A percentile compares a stretch with the other conserved stretches of the same genome.
Conservation (phyloP, 2,113 vertebrate genomes). For the Hemiscyllium ocellatum region DNA sequence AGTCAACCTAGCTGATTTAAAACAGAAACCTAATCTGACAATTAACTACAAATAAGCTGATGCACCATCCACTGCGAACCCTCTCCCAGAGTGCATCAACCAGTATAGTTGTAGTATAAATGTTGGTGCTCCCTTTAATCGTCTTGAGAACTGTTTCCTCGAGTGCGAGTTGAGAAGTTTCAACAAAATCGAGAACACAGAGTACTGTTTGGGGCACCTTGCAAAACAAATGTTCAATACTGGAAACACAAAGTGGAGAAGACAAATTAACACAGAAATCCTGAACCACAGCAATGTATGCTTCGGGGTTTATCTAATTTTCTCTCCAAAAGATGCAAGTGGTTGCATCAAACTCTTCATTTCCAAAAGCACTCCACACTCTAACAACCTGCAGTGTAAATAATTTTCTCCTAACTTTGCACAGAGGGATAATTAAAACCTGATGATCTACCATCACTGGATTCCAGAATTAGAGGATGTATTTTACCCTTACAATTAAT, state of each 20-base stretch:
- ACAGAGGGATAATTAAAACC: neutral
- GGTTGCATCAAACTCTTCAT: neutral
- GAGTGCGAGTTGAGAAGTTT: too few species aligned
- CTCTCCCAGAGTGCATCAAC: too few species aligned
- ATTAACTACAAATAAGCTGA: too few species aligned
- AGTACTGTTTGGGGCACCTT: too few species aligned
- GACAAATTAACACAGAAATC: neutral
- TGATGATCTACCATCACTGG: neutral
- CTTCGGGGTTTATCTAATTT: neutral
- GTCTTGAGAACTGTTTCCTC: too few species aligned
- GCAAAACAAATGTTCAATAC: neutral
- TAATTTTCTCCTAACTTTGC: neutral
- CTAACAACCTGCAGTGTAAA: neutral
- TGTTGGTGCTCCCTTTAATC: too few species aligned
- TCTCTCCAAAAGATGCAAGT: neutral
- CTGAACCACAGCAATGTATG: neutral
- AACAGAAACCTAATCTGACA: too few species aligned
- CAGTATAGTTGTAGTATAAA: too few species aligned
- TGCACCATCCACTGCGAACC: too few species aligned
- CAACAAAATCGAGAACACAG: neutral
- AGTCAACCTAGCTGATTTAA: too few species aligned
- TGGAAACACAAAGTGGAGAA: neutral
- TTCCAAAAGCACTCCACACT: neutral
- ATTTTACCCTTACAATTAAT: neutral
- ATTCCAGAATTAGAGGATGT: neutral